Evolutionary conservation across 2,888 invertebrate genomes (phyloP).

Genomic region (Zaprionus bogoriensis): DNA sequence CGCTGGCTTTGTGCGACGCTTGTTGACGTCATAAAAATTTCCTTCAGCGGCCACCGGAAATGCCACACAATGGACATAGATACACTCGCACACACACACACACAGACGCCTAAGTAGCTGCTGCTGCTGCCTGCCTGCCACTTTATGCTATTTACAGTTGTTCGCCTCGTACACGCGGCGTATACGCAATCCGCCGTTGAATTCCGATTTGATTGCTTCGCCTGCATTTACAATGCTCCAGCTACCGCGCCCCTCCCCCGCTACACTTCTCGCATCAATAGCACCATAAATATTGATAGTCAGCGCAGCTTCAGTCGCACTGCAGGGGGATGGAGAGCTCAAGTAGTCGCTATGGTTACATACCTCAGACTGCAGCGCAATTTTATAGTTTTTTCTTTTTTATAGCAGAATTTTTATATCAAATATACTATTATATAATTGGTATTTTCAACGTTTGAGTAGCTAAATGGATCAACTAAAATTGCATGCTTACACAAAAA

Average conservation of each 20-base stretch:
- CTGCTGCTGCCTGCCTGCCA: constrained; percentile 10
- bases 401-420: too few species aligned
- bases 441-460: too few species aligned
- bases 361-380: too few species aligned
- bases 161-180: constrained; percentile 49
- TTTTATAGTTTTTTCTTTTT: too few species aligned
- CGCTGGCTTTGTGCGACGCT: constrained; percentile 25
- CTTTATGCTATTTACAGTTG: constrained; percentile 60
- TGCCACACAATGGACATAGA: constrained; percentile 57
- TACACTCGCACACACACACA: constrained; percentile 12
- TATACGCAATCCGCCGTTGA: constrained; percentile 59
- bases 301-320: background rate
- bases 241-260: too few species aligned
- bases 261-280: constrained; percentile 2
- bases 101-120: constrained; percentile 24
- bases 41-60: constrained; percentile 66
- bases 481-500: too few species aligned
- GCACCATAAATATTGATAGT: constrained; percentile 19
- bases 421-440: too few species aligned
- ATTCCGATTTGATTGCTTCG: constrained; percentile 33
- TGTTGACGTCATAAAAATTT: constrained; percentile 74
- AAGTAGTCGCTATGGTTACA: too few species aligned
- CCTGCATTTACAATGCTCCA: too few species aligned
- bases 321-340: too few species aligned
- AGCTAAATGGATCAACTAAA: too few species aligned